A percentile compares a stretch with the other conserved stretches of the same genome.
Conservation (phyloP, 2,888 invertebrate species). For the Epirrita christyi region DNA sequence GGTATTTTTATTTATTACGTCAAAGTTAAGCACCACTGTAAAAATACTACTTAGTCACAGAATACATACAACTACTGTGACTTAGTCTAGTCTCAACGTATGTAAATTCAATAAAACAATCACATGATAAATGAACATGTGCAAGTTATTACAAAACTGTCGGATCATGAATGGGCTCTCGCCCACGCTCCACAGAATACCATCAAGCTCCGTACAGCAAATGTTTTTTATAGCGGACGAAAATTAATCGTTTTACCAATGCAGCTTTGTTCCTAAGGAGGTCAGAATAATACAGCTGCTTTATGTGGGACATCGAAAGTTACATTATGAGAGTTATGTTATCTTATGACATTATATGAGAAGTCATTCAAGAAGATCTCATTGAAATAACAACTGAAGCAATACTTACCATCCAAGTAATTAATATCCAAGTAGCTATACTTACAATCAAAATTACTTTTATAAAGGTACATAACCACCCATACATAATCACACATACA, state of each 20-base stretch:
- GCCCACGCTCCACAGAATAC: constrained; percentile 46
- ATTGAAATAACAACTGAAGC: too few species aligned
- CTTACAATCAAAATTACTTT: too few species aligned
- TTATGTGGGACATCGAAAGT: constrained; percentile 26
- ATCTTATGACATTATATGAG: not conserved
- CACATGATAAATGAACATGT: constrained; percentile 44
- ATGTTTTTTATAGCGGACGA: constrained; percentile 52
- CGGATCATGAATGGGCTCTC: constrained; percentile 58
- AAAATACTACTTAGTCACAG: constrained; percentile 6
- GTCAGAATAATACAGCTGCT: constrained; percentile 48
- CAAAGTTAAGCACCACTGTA: too few species aligned
- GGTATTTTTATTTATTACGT: too few species aligned
- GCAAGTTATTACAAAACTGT: constrained; percentile 54
- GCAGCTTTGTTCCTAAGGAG: constrained; percentile 60
- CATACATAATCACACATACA: too few species aligned
- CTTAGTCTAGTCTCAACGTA: constrained; percentile 9
- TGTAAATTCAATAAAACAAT: constrained; percentile 38
- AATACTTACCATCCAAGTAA: too few species aligned
- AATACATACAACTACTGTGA: constrained; percentile 1
- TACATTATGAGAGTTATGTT: constrained; percentile 4
- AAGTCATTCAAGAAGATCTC: too few species aligned
- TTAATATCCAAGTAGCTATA: too few species aligned
- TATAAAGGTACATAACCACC: too few species aligned
- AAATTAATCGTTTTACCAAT: constrained; percentile 77
- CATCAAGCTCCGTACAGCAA: constrained; percentile 25